Percentiles rank a stretch among this genome's conserved stretches.
phyloP scores from a whole-genome alignment of 2,113 vertebrate genomes.

The Callopanchax toddi region DNA sequence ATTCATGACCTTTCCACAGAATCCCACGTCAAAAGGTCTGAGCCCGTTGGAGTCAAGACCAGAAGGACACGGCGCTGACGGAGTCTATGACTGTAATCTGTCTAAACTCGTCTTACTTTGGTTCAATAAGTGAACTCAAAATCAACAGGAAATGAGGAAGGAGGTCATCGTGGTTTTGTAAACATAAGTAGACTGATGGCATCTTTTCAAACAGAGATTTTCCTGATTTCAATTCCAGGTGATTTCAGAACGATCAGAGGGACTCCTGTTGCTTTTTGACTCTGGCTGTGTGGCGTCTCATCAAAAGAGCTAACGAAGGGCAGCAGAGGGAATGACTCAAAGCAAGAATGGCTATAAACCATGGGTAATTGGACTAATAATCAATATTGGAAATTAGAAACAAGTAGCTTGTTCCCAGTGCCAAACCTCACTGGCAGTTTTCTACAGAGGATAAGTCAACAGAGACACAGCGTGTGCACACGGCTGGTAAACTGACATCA shows the following conservation, averaged over 20 bases:
- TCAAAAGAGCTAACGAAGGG: background rate
- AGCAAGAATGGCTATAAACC: constrained; percentile 56
- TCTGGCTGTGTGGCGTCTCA: background rate
- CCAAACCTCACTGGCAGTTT: constrained; percentile 61
- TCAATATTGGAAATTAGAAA: constrained; percentile 67
- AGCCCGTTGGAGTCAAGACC: too few relatives aligned
- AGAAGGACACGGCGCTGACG: too few relatives aligned
- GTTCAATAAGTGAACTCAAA: too few relatives aligned
- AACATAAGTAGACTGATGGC: too few relatives aligned
- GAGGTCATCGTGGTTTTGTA: too few relatives aligned
- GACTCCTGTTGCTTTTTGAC: background rate
- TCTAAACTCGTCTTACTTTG: too few relatives aligned
- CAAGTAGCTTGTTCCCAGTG: constrained; percentile 52
- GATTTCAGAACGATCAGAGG: background rate
- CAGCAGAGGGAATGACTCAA: constrained; percentile 10
- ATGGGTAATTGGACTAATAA: constrained; percentile 69
- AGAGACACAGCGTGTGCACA: constrained; percentile 10
- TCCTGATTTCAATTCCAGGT: background rate
- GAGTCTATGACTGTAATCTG: too few relatives aligned
- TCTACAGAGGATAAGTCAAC: constrained; percentile 37
- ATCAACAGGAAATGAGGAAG: too few relatives aligned
- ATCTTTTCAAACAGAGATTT: too few relatives aligned
- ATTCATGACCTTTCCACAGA: too few relatives aligned
- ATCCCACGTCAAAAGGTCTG: too few relatives aligned
- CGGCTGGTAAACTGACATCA: constrained; percentile 29